phyloP scores from a whole-genome alignment of 2,888 invertebrate species.

The Argyresthia goedartella region DNA sequence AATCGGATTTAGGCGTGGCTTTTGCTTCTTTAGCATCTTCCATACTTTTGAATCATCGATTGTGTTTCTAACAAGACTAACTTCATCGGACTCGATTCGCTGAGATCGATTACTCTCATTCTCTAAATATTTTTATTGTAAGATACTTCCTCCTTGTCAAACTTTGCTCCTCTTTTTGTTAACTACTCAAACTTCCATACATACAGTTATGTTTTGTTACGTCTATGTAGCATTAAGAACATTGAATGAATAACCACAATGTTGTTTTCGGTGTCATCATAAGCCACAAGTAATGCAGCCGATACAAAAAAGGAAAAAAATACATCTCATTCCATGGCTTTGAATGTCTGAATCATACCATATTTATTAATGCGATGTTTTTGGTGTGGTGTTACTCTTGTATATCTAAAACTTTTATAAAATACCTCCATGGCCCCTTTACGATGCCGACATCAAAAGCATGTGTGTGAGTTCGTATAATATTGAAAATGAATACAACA shows the following conservation, averaged over 20 bases:
- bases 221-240: conserved; percentile 49
- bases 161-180: background rate
- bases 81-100: conserved; percentile 33
- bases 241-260: conserved; percentile 47
- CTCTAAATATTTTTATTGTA: conserved; percentile 19
- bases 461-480: background rate
- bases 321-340: conserved; percentile 49
- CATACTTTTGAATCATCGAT: conserved; percentile 39
- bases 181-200: conserved; percentile 15
- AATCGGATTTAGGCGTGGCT: conserved; percentile 66
- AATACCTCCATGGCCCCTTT: background rate
- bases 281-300: conserved; percentile 18
- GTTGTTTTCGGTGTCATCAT: conserved; percentile 56
- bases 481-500: background rate
- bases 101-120: conserved; percentile 21
- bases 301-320: conserved; percentile 12
- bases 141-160: conserved; percentile 9
- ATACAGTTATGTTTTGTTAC: conserved; percentile 51
- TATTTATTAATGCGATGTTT: background rate
- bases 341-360: conserved; percentile 43
- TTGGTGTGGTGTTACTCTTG: background rate
- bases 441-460: background rate
- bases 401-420: background rate
- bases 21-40: conserved; percentile 59
- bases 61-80: conserved; percentile 65